A percentile compares a stretch with the other conserved stretches of the same genome.
Evolutionary conservation across 2,113 vertebrate genomes (phyloP).

Genomic region (Triplophysa tibetana): DNA sequence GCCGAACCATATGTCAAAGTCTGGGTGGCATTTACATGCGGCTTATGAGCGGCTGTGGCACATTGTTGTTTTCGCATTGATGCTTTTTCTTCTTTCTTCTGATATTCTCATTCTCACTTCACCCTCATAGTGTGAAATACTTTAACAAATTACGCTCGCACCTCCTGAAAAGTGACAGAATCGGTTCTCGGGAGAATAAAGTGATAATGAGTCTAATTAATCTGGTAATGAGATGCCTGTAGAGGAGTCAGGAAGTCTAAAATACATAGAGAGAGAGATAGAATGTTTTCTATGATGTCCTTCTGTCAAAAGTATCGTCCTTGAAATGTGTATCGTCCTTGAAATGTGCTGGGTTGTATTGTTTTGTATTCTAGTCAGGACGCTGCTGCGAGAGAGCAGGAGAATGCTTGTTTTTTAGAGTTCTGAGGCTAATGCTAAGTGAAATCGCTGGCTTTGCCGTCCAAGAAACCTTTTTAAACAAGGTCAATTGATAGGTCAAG

Average conservation of each 20-base stretch:
- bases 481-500: conserved; percentile 7
- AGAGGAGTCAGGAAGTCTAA: conserved; percentile 55
- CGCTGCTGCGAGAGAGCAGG: neutral
- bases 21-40: conserved; percentile 43
- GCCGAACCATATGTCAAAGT: conserved; percentile 21
- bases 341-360: neutral
- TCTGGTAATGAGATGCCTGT: conserved; percentile 67
- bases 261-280: conserved; percentile 3
- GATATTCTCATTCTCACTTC: conserved; percentile 41
- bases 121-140: conserved; percentile 58
- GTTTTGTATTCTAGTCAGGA: neutral
- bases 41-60: conserved; percentile 41
- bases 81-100: conserved; percentile 51
- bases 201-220: conserved; percentile 70
- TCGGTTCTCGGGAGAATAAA: conserved; percentile 46
- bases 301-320: too few relatives aligned
- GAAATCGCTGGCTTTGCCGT: neutral
- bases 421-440: neutral
- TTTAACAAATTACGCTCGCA: conserved; percentile 69
- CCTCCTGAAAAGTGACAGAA: conserved; percentile 63
- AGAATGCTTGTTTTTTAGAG: neutral
- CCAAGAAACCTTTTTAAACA: neutral
- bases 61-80: conserved; percentile 58
- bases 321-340: neutral
- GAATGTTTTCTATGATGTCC: neutral